These are phyloP conservation scores for Aplocera efformata DNA, from an alignment of 2,888 invertebrate genomes.

Conservation along the genomic window DNA sequence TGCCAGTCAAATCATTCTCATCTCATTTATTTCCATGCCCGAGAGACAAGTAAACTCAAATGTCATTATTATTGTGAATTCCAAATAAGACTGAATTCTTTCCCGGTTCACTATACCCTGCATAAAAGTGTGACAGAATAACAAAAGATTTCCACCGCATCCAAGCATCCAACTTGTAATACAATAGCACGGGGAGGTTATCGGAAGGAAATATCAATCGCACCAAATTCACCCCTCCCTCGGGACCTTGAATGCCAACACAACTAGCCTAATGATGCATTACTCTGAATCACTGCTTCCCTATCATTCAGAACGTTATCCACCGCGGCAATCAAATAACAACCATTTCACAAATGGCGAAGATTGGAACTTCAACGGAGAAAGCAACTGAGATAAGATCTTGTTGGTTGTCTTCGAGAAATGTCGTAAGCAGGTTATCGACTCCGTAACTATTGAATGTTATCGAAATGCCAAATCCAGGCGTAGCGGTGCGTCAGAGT, in stretches of 20 bases:
- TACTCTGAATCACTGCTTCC: slow-evolving; percentile 48
- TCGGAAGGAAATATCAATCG: slow-evolving; percentile 57
- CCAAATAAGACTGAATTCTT: not conserved
- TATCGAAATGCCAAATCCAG: slow-evolving; percentile 46
- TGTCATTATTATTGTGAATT: too few relatives aligned
- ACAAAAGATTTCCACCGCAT: slow-evolving; percentile 24
- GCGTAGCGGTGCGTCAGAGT: slow-evolving; percentile 14
- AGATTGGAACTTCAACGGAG: not conserved
- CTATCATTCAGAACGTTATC: slow-evolving; percentile 32
- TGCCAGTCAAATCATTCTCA: too few relatives aligned
- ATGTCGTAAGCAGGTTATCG: slow-evolving; percentile 47
- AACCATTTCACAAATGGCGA: slow-evolving; percentile 14
- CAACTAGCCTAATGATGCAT: slow-evolving; percentile 55
- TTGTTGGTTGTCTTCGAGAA: slow-evolving; percentile 9
- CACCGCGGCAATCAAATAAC: slow-evolving; percentile 20
- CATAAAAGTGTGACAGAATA: slow-evolving; percentile 14
- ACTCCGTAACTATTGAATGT: slow-evolving; percentile 45
- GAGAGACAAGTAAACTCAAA: too few relatives aligned
- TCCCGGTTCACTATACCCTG: slow-evolving; percentile 1
- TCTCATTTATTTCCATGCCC: too few relatives aligned
- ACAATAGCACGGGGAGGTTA: slow-evolving; percentile 41
- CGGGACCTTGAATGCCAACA: slow-evolving; percentile 60
- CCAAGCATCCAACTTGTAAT: slow-evolving; percentile 39
- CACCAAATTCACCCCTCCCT: slow-evolving; percentile 45
- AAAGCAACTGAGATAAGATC: slow-evolving; percentile 6